A percentile compares a stretch with the other conserved stretches of the same genome.
These are phyloP conservation scores for Thamnophis elegans DNA, from an alignment of 2,797 vertebrate species.

Conservation along the genomic window DNA sequence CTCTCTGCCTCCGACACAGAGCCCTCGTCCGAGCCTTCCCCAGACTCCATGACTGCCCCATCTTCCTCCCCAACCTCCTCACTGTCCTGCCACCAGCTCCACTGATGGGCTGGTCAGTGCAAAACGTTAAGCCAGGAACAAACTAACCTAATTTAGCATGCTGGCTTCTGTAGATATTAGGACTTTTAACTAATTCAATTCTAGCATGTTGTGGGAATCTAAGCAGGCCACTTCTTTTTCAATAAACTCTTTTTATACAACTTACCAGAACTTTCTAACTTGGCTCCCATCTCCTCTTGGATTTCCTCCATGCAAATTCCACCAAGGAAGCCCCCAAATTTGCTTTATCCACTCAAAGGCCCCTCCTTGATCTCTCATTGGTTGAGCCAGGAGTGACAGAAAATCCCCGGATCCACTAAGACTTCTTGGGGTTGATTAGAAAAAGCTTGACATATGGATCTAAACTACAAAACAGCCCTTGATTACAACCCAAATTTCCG, in stretches of 20 bases:
- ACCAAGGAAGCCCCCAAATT: neutral
- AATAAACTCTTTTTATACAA: too few relatives aligned
- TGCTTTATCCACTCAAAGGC: neutral
- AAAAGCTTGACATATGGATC: neutral
- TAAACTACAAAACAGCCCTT: too few relatives aligned
- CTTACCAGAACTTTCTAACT: neutral
- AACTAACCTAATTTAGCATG: neutral
- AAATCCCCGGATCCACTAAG: neutral
- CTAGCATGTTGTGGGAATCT: neutral
- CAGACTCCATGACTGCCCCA: too few relatives aligned
- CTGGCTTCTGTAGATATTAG: neutral
- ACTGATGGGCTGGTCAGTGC: neutral
- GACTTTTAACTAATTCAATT: neutral
- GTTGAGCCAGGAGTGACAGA: neutral
- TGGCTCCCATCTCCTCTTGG: neutral
- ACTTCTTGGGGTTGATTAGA: neutral
- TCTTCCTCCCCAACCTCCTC: too few relatives aligned
- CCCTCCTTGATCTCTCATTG: neutral
- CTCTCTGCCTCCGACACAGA: too few relatives aligned
- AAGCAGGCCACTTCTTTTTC: neutral
- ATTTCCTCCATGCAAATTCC: neutral
- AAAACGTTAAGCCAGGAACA: neutral
- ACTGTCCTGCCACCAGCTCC: too few relatives aligned
- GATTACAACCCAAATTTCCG: neutral
- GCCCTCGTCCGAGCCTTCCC: too few relatives aligned